Conservation (phyloP, 2,797 vertebrate species). For the Sebastes matsubarae region DNA sequence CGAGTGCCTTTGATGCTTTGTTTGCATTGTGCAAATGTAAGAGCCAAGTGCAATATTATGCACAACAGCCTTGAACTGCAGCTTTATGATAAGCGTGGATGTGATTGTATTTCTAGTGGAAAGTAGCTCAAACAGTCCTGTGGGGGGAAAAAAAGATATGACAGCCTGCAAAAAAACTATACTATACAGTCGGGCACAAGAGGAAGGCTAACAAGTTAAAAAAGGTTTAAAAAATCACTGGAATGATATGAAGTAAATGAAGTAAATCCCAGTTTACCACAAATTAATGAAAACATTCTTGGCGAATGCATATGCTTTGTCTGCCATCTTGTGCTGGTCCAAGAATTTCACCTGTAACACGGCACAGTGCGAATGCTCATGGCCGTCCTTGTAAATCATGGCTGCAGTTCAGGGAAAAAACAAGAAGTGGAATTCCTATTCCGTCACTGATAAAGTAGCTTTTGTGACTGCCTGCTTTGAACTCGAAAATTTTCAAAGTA, state of each 20-base stretch:
- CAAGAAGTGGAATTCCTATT: conserved; percentile 49
- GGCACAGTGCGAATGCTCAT: conserved; percentile 10
- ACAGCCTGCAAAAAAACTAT: neutral
- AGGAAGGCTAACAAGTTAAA: conserved; percentile 24
- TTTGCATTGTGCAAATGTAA: neutral
- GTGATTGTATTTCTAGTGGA: neutral
- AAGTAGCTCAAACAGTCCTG: neutral
- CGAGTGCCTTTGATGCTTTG: neutral
- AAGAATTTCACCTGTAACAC: conserved; percentile 37
- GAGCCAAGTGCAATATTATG: neutral
- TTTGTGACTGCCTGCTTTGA: conserved; percentile 59
- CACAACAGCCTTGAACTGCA: neutral
- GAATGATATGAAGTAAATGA: conserved; percentile 7
- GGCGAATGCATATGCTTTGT: conserved; percentile 27
- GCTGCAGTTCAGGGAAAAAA: conserved; percentile 44
- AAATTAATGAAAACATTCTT: conserved; percentile 46
- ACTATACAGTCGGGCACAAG: neutral
- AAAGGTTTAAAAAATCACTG: neutral
- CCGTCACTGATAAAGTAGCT: conserved; percentile 37
- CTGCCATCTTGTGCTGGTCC: conserved; percentile 35
- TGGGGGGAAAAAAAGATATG: neutral
- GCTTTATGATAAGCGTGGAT: neutral
- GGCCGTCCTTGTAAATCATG: conserved; percentile 37
- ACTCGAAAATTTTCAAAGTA: conserved; percentile 66
- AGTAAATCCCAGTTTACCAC: conserved; percentile 29